Evolutionary conservation across 2,888 invertebrate species (phyloP).

Genomic region (Heteromyza rotundicornis): DNA sequence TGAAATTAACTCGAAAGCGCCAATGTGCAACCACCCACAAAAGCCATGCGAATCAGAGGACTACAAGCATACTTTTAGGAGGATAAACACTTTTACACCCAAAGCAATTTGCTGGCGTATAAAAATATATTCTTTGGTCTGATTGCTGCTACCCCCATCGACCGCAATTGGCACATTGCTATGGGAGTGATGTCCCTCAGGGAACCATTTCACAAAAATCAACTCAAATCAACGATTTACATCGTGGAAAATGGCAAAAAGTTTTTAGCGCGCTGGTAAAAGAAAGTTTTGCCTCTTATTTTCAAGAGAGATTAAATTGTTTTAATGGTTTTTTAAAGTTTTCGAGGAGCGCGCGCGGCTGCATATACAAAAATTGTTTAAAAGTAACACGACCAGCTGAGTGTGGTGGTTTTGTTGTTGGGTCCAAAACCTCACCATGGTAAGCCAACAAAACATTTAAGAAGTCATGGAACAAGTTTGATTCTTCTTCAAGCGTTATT

Average conservation of each 20-base stretch:
- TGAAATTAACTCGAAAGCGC: slow-evolving; percentile 58
- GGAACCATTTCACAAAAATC: slow-evolving; percentile 38
- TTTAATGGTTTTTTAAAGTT: slow-evolving; percentile 59
- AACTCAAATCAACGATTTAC: slow-evolving; percentile 54
- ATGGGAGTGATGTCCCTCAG: slow-evolving; percentile 37
- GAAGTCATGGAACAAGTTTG: slow-evolving; percentile 30
- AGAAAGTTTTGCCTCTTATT: slow-evolving; percentile 44
- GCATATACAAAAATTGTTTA: slow-evolving; percentile 32
- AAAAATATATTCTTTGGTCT: neutral
- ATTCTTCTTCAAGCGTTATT: slow-evolving; percentile 27
- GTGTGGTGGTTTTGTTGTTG: neutral
- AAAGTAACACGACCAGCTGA: slow-evolving; percentile 22
- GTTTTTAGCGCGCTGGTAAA: slow-evolving; percentile 15
- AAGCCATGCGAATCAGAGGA: slow-evolving; percentile 23
- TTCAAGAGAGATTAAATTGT: slow-evolving; percentile 62
- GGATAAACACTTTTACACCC: slow-evolving; percentile 14
- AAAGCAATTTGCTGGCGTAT: neutral
- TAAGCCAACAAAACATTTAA: slow-evolving; percentile 32
- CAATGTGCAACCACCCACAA: slow-evolving; percentile 34
- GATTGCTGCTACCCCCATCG: neutral
- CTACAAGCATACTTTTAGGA: slow-evolving; percentile 25
- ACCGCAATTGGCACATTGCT: slow-evolving; percentile 23
- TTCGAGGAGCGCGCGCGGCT: slow-evolving; percentile 35
- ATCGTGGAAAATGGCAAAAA: slow-evolving; percentile 34
- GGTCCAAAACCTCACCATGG: no score